Evolutionary conservation across 1,140 invertebrate species (phyloP), one percentile per base, ranked within the genome.

Genomic region (Armadillidium nasatum): DNA sequence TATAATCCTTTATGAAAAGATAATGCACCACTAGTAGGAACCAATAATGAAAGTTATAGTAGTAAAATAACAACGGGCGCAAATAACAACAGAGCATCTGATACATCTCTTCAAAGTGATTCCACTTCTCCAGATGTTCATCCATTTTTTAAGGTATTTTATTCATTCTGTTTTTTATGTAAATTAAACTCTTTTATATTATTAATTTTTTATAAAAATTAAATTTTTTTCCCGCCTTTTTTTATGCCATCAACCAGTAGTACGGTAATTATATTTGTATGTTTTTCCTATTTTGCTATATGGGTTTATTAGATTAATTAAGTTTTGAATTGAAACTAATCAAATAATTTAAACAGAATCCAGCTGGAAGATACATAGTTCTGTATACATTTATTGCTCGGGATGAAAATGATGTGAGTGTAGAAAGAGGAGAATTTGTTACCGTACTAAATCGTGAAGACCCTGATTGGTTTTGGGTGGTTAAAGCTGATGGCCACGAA

Each of bases 331-430:
- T 3, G 1, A 33, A 33, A 33, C 33, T 33, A 33, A 33, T 33
- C 33, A 33, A 33, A 6, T 6, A 33, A 3, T 33, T 33, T 6
- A 19, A 60, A 43, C 79, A 88, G 87, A 93, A 95, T 83, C 93
- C 93, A 0, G 93, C 91, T 13, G 94, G 93, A 1, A 88, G 93
- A 60, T 97, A 93, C 83, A 94, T 97, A 78, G 94, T 96, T 0
- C 85, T 98, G 4, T 97, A 96, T 84, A 94, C 94, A 10, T 97
- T 96, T 83, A 92, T 93, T 33, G 94, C 94, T 0, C 85, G 93
- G 45, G 94, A 97, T 85, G 95, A 97, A 84, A 96, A 97, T 84
- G 96, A 97, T 84, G 90, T 97, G 0, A 94, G 91, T 76, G 95
- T 97, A 0, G 93, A 96, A 83, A 87, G 94, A 71, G 94, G 95